A percentile compares a stretch with the other conserved stretches of the same genome.
Conservation (phyloP, 2,797 vertebrate species). For the Heterohyrax brucei region DNA sequence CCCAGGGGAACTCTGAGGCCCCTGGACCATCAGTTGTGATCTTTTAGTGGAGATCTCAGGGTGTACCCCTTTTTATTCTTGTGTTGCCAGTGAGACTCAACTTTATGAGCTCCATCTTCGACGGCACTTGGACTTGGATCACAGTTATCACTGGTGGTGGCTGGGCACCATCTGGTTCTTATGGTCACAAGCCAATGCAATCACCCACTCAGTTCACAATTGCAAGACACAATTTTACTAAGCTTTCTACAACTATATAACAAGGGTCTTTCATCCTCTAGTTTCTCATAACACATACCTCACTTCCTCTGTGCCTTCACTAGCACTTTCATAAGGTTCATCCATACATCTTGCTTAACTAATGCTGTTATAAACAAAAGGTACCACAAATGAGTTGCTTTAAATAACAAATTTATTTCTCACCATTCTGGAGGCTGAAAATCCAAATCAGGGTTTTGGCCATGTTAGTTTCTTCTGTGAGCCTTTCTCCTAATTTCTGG, state of each 20-base stretch:
- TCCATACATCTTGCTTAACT: background rate
- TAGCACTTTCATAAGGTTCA: background rate
- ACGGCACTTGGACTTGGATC: too few relatives aligned
- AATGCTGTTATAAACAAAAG: background rate
- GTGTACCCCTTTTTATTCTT: too few relatives aligned
- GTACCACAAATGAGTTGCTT: background rate
- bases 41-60: too few relatives aligned
- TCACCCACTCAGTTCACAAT: too few relatives aligned
- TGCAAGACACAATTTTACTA: background rate
- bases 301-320: background rate
- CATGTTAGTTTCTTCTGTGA: background rate
- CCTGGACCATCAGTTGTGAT: too few relatives aligned
- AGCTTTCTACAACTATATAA: background rate
- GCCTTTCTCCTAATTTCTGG: background rate
- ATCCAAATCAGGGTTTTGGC: too few relatives aligned
- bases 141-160: too few relatives aligned
- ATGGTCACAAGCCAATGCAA: too few relatives aligned
- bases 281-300: background rate
- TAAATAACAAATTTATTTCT: background rate
- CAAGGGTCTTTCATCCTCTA: background rate
- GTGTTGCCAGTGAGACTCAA: too few relatives aligned
- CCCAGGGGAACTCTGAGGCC: too few relatives aligned
- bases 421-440: background rate
- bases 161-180: too few relatives aligned
- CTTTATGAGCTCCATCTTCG: too few relatives aligned